These are phyloP conservation scores for Spilarctia lutea DNA, from an alignment of 2,888 invertebrate species.

Conservation along the genomic window DNA sequence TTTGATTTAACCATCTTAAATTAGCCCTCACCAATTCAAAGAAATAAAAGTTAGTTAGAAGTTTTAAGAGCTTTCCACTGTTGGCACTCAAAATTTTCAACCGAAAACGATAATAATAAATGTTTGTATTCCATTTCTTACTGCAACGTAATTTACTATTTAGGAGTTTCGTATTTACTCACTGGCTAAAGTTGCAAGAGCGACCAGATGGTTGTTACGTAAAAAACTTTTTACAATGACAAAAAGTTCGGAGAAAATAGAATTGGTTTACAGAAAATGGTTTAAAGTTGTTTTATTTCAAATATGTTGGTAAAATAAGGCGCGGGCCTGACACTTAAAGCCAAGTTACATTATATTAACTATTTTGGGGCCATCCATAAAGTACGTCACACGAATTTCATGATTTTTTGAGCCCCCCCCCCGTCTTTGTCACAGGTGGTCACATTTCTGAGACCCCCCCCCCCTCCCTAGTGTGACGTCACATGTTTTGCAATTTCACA, in stretches of 20 bases:
- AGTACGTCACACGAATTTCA: too few relatives aligned
- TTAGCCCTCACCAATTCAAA: conserved; percentile 55
- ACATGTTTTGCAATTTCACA: too few relatives aligned
- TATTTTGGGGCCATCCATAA: too few relatives aligned
- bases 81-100: conserved; percentile 47
- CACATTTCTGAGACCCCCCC: too few relatives aligned
- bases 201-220: conserved; percentile 20
- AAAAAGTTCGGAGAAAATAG: conserved; percentile 28
- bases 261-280: conserved; percentile 21
- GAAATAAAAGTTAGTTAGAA: conserved; percentile 59
- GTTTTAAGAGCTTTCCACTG: conserved; percentile 67
- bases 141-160: conserved; percentile 39
- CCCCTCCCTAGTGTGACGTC: too few relatives aligned
- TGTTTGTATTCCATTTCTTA: conserved; percentile 41
- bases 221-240: conserved; percentile 38
- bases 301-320: conserved; percentile 18
- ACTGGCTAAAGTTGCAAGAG: conserved; percentile 15
- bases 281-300: conserved; percentile 17
- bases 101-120: conserved; percentile 43
- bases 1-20: conserved; percentile 34
- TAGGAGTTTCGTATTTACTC: conserved; percentile 27
- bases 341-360: too few relatives aligned
- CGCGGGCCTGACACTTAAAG: background rate
- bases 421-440: too few relatives aligned
- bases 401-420: too few relatives aligned